Conservation (phyloP, 2,888 invertebrate species). For the Macaria notata region DNA sequence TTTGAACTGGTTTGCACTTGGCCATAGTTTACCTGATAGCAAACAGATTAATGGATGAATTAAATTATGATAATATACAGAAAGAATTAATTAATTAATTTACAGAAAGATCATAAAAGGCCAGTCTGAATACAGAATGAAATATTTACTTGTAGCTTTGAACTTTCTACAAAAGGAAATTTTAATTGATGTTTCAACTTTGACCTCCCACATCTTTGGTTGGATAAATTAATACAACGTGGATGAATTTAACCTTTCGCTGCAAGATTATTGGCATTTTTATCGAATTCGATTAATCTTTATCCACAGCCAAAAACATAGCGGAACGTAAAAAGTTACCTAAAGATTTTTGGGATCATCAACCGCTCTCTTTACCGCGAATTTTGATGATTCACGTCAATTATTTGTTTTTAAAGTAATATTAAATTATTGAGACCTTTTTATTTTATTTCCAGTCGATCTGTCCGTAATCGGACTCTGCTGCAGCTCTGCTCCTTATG, state of each 20-base stretch:
- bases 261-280: conserved; percentile 29
- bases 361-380: conserved; percentile 26
- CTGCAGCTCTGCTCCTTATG: conserved; percentile 38
- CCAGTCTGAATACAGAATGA: no score
- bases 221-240: conserved; percentile 13
- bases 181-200: neutral
- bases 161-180: conserved; percentile 5
- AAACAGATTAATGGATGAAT: no score
- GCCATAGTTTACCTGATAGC: no score
- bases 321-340: conserved; percentile 22
- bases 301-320: conserved; percentile 32
- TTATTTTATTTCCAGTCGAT: conserved; percentile 37
- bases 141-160: no score
- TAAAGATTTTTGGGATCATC: conserved; percentile 26
- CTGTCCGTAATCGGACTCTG: conserved; percentile 36
- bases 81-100: no score
- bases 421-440: conserved; percentile 22
- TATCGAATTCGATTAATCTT: conserved; percentile 34
- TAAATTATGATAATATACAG: no score
- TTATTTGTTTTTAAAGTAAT: conserved; percentile 43
- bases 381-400: conserved; percentile 37
- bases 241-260: conserved; percentile 27
- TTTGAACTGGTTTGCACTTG: no score
- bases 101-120: no score
- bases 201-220: conserved; percentile 7